Evolutionary conservation across 2,888 invertebrate genomes (phyloP).

Genomic region (Ligdia adustata): DNA sequence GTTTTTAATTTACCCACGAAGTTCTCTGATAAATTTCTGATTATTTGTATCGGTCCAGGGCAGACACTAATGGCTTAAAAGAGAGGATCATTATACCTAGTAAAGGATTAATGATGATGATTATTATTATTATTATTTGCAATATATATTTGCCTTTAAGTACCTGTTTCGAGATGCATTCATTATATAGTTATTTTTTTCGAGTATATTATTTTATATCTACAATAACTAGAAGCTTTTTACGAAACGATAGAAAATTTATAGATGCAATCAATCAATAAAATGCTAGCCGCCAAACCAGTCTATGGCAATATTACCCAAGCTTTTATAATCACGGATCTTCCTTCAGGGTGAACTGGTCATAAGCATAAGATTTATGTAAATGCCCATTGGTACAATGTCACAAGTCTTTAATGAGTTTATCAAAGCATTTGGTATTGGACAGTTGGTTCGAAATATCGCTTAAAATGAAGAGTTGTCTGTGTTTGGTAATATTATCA

Average conservation of each 20-base stretch:
- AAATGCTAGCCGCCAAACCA: slow-evolving; percentile 15
- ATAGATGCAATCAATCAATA: slow-evolving; percentile 18
- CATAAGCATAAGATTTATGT: slow-evolving; percentile 47
- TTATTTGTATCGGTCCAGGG: too few species aligned
- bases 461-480: slow-evolving; percentile 30
- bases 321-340: slow-evolving; percentile 32
- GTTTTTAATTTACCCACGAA: too few species aligned
- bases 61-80: too few species aligned
- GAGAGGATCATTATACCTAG: too few species aligned
- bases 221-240: too few species aligned
- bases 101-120: too few species aligned
- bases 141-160: too few species aligned
- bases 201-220: background rate
- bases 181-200: background rate
- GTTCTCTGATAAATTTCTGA: too few species aligned
- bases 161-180: background rate
- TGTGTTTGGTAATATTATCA: slow-evolving; percentile 28
- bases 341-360: slow-evolving; percentile 60
- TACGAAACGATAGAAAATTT: slow-evolving; percentile 6
- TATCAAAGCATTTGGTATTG: slow-evolving; percentile 32
- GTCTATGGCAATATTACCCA: slow-evolving; percentile 19
- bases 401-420: slow-evolving; percentile 35
- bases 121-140: too few species aligned
- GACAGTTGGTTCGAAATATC: slow-evolving; percentile 33
- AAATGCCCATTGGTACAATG: slow-evolving; percentile 43